Evolutionary conservation across 2,797 vertebrate genomes (phyloP), one percentile per base, ranked within the genome.

Genomic region (Melanotaenia boesemani): DNA sequence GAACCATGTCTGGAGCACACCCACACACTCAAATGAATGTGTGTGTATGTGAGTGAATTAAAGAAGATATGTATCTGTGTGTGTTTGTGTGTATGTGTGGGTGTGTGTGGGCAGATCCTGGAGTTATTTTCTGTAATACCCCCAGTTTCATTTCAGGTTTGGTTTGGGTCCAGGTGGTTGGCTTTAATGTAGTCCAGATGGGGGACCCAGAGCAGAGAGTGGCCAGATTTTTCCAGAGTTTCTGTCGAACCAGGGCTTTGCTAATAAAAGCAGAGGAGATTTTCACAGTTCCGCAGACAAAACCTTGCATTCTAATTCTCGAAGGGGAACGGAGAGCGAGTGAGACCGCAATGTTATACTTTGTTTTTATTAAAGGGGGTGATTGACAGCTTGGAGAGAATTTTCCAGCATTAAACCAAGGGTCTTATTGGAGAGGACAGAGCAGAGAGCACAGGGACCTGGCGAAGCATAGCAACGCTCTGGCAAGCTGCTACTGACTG

Each of bases 341-440:
- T 50, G 83, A 92, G 93, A 95, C 94, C 94, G 91, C 94, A 95
- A 93, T 91, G 93, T 94, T 95, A 95, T 94, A 94, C 93, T 94
- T 94, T 95, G 93, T 95, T 95, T 95, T 95, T 95, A 95, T 95
- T 95, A 95, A 95, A 94, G 90, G 75, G 39, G 64, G 76, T 94
- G 94, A 95, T 92, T 95, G 95, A 95, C 95, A 95, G 92, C 92
- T 91, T 82, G 88, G 89, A 89, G 93, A 89, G 92, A 94, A 94
- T 93, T 94, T 95, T 95, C 94, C 94, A 93, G 92, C 90, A 91
- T 94, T 94, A 94, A 95, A 95, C 83, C 74, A 76, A 85, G 91
- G 92, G 90, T 90, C 93, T 92, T 93, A 92, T 93, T 94, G 93
- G 92, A 94, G 88, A 88, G 91, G 93, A 94, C 90, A 89, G 88